Base-by-base conservation (phyloP, 2,113 vertebrate genomes). In the Atlantisia rogersi region DNA sequence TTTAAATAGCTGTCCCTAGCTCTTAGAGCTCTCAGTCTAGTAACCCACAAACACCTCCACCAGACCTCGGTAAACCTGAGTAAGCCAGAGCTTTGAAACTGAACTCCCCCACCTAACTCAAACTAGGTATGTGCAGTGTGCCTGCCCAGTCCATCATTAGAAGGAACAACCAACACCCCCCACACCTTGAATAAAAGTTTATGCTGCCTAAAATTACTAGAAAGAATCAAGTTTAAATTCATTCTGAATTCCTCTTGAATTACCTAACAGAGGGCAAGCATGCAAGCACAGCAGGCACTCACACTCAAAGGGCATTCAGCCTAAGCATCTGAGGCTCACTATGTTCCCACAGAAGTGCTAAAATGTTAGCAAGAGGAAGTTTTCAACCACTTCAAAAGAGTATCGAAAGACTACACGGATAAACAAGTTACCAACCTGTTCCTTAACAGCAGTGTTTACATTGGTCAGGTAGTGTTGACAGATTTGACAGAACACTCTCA, bases 401-500 rank as follows among this genome's bases (percentile, higher is more conserved):
- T 6, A 77, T 59, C 62, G 37, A 39, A 56, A 82, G 35, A 73
- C 32, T 28, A 32, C 4, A 68, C 46, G 29, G 28, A 31, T 28
- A 37, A 86, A 37, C 29, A 88, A 40, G 77, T 77, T 92, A 98
- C 98, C 96, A 86, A 99, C 99, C 99, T 99, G 99, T 96, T 99
- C 99, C 97, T 99, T 99, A 95, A 99, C 99, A 90, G 99, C 98
- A 95, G 99, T 99, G 98, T 99, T 99, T 97, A 99, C 98, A 65
- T 99, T 99, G 96, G 99, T 99, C 97, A 99, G 98, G 98, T 99
- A 99, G 98, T 99, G 99, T 97, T 99, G 99, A 97, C 99, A 99
- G 97, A 99, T 99, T 98, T 99, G 98, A 97, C 99, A 99, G 97
- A 99, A 99, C 59, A 99, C 99, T 97, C 99, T 98, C 99, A 99